phyloP scores from a whole-genome alignment of 1,140 invertebrate species.

The Mesaphorura yosii region DNA sequence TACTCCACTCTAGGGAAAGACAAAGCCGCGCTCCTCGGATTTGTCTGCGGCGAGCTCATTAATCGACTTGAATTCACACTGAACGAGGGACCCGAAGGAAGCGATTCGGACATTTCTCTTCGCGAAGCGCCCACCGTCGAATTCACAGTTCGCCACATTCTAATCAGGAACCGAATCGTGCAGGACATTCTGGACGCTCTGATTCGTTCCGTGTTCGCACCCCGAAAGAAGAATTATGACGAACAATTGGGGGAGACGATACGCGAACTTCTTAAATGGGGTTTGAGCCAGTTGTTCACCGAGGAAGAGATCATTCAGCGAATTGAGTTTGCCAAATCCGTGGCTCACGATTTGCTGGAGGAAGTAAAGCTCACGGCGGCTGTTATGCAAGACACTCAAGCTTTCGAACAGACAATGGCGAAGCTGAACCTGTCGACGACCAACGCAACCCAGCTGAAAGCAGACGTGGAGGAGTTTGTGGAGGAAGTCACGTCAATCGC shows the following conservation, averaged over 20 bases:
- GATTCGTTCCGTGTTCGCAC: background rate
- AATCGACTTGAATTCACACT: background rate
- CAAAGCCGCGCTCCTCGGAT: constrained; percentile 16
- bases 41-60: constrained; percentile 5
- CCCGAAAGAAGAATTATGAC: constrained; percentile 1
- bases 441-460: constrained; percentile 6
- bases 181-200: constrained; percentile 13
- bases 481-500: constrained; percentile 14
- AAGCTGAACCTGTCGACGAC: background rate
- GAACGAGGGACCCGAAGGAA: constrained; percentile 1
- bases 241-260: constrained; percentile 3
- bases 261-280: constrained; percentile 5
- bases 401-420: constrained; percentile 2
- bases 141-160: constrained; percentile 13
- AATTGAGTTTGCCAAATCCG: constrained; percentile 13
- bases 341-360: constrained; percentile 9
- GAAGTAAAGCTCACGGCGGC: constrained; percentile 14
- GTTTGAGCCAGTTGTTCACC: constrained; percentile 9
- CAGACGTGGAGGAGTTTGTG: constrained; percentile 10
- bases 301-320: background rate
- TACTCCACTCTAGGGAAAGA: constrained; percentile 9
- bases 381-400: constrained; percentile 16
- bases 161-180: constrained; percentile 16
- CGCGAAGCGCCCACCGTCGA: constrained; percentile 23
- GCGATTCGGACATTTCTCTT: constrained; percentile 6